These are phyloP conservation scores for Philhelius pedissequus DNA, from an alignment of 2,888 invertebrate species.

Conservation along the genomic window DNA sequence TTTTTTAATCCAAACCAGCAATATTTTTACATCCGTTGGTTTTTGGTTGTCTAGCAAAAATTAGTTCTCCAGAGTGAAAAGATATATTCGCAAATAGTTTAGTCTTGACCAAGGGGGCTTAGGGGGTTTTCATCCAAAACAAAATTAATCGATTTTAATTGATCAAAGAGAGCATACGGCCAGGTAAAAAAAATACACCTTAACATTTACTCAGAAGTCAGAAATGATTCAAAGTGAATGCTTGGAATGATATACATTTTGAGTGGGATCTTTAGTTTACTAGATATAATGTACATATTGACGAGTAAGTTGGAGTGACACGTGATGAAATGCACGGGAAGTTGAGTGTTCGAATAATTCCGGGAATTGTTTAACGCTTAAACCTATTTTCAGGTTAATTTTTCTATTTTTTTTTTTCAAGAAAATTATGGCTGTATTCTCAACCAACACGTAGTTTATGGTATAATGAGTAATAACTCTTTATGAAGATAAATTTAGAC, in stretches of 20 bases:
- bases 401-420: background rate
- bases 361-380: background rate
- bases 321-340: background rate
- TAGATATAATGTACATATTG: too few species aligned
- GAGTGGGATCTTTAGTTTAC: slow-evolving; percentile 17
- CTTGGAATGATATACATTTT: slow-evolving; percentile 7
- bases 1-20: slow-evolving; percentile 39
- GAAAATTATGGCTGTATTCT: background rate
- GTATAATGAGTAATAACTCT: background rate
- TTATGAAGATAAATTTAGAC: background rate
- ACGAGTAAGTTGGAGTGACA: slow-evolving; percentile 55
- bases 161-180: slow-evolving; percentile 65
- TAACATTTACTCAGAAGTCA: slow-evolving; percentile 26
- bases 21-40: slow-evolving; percentile 25
- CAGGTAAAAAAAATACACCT: slow-evolving; percentile 52
- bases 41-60: slow-evolving; percentile 50
- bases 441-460: background rate
- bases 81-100: slow-evolving; percentile 2
- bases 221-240: slow-evolving; percentile 46
- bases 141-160: slow-evolving; percentile 52
- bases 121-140: slow-evolving; percentile 39
- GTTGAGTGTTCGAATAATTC: background rate
- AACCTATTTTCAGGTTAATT: background rate
- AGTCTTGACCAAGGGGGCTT: too few species aligned
- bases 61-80: slow-evolving; percentile 50